These are phyloP conservation scores for Microcebus murinus DNA, from an alignment of 2,113 vertebrate genomes.

Conservation along the genomic window DNA sequence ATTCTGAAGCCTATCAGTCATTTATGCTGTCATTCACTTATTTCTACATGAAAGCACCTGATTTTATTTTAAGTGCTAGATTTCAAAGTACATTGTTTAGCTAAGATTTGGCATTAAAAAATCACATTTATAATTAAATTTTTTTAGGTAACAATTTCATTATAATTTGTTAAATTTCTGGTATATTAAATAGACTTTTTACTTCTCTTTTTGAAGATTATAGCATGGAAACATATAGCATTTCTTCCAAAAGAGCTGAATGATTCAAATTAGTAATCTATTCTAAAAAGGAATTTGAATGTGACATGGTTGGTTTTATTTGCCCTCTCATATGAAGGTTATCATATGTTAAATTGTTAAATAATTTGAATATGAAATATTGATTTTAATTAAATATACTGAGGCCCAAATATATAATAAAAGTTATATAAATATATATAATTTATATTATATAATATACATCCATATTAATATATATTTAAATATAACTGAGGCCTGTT, in stretches of 20 bases:
- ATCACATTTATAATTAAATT: background rate
- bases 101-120: background rate
- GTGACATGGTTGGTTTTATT: background rate
- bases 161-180: background rate
- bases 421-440: too few species aligned
- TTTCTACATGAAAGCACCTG: background rate
- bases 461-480: background rate
- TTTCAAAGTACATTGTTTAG: background rate
- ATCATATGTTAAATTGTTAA: constrained; percentile 28
- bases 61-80: background rate
- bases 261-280: constrained; percentile 27
- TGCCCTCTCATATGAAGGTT: background rate
- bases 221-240: background rate
- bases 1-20: background rate
- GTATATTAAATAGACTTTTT: background rate
- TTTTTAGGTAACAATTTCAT: background rate
- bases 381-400: background rate
- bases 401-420: too few species aligned
- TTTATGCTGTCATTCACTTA: background rate
- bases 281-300: constrained; percentile 7
- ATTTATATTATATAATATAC: too few species aligned
- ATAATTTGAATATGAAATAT: background rate
- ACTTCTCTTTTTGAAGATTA: background rate
- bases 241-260: background rate
- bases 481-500: background rate